Evolutionary conservation across 1,140 invertebrate genomes (phyloP).

Genomic region (Heliconius himera): DNA sequence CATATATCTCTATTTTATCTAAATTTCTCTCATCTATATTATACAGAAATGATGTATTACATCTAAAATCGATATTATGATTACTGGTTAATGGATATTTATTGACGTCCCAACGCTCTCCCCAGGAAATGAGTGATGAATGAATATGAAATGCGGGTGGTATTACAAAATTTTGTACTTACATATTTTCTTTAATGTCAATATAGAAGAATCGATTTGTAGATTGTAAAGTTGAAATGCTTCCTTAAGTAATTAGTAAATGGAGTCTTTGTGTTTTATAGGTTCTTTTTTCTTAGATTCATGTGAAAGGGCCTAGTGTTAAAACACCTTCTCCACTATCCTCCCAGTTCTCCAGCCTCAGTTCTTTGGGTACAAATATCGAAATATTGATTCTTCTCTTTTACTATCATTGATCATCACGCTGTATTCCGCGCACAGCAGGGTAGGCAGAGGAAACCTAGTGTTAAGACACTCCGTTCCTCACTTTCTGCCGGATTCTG

Average conservation of each 20-base stretch:
- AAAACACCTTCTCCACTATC: too few relatives aligned
- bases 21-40: not conserved
- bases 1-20: not conserved
- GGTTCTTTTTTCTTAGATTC: too few relatives aligned
- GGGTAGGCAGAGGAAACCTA: too few relatives aligned
- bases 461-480: too few relatives aligned
- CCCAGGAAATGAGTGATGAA: not conserved
- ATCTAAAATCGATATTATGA: constrained; percentile 11
- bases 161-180: not conserved
- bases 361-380: too few relatives aligned
- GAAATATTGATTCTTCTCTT: too few relatives aligned
- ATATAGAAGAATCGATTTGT: not conserved
- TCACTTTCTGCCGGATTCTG: too few relatives aligned
- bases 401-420: too few relatives aligned
- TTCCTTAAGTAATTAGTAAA: not conserved
- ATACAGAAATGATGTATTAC: constrained; percentile 1
- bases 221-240: not conserved
- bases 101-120: constrained; percentile 12
- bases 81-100: constrained; percentile 18
- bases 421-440: too few relatives aligned
- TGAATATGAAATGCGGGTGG: not conserved
- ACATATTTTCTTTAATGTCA: not conserved
- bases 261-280: not conserved
- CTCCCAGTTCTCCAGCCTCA: too few relatives aligned
- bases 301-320: too few relatives aligned